phyloP scores from a whole-genome alignment of 2,888 invertebrate species.

The Epinotia nisella region DNA sequence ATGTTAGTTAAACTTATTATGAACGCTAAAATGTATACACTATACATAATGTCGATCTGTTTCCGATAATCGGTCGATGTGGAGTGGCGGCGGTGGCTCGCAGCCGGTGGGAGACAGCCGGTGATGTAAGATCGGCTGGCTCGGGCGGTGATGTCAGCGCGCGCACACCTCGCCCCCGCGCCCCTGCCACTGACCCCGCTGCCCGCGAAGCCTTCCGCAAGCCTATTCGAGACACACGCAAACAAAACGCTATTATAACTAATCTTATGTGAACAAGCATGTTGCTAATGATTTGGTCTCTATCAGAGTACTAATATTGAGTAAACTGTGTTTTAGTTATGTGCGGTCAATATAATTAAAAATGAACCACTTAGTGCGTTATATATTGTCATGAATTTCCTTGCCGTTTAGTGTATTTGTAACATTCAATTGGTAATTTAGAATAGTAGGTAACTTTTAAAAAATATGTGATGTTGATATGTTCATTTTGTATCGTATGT shows the following conservation, averaged over 20 bases:
- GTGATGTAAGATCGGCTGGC: slow-evolving; percentile 82
- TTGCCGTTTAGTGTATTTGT: neutral
- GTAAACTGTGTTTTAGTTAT: neutral
- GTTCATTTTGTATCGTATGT: neutral
- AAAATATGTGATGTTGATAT: neutral
- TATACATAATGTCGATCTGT: slow-evolving; percentile 51
- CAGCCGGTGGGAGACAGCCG: slow-evolving; percentile 71
- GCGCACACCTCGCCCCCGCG: slow-evolving; percentile 69
- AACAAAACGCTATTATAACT: slow-evolving; percentile 10
- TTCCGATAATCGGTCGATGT: slow-evolving; percentile 57
- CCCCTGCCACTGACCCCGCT: slow-evolving; percentile 55
- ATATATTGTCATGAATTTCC: too few species aligned
- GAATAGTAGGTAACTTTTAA: neutral
- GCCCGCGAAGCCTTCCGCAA: slow-evolving; percentile 76
- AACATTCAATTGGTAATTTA: neutral
- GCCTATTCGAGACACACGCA: slow-evolving; percentile 41
- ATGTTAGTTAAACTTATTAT: too few species aligned
- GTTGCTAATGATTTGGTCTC: neutral
- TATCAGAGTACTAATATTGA: neutral
- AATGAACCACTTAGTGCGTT: neutral
- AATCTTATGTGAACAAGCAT: neutral
- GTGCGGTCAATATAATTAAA: neutral
- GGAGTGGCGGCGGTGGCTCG: slow-evolving; percentile 57
- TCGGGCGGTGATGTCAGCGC: slow-evolving; percentile 82
- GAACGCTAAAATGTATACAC: neutral